These are phyloP conservation scores for Loriculus beryllinus DNA, from an alignment of 2,797 vertebrate species.

Conservation along the genomic window DNA sequence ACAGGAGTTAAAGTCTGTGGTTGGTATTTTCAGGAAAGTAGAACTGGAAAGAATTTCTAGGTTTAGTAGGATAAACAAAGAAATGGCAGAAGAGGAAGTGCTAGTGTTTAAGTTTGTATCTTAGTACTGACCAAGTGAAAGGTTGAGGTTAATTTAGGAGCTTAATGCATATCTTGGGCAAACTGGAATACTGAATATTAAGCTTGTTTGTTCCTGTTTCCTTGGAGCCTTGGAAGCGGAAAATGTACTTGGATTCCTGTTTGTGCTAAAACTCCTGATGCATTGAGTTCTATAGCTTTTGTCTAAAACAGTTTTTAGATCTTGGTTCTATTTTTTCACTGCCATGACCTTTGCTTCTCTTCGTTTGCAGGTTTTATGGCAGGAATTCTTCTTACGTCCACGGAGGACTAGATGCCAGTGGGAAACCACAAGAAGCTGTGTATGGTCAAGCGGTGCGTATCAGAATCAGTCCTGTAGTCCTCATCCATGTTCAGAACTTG, in stretches of 20 bases:
- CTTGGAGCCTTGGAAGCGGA: neutral
- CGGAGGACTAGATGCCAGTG: conserved; percentile 91
- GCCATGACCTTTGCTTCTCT: neutral
- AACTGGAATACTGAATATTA: neutral
- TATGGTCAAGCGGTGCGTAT: conserved; percentile 95
- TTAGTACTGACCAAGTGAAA: neutral
- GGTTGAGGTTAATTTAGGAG: neutral
- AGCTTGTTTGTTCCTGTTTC: neutral
- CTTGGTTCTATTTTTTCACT: neutral
- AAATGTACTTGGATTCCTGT: neutral
- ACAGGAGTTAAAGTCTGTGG: neutral
- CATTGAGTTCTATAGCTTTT: neutral
- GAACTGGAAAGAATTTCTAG: neutral
- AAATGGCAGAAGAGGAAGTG: neutral
- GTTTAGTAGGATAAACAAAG: neutral
- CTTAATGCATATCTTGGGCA: accelerated
- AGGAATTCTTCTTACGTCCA: conserved; percentile 98
- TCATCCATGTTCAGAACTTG: neutral
- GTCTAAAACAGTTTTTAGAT: neutral
- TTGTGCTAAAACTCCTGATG: neutral
- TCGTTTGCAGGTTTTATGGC: conserved; percentile 89
- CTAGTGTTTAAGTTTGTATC: neutral
- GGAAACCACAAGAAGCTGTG: conserved; percentile 94
- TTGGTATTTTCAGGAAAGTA: neutral
- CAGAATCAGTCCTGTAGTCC: neutral